phyloP scores from a whole-genome alignment of 2,888 invertebrate genomes.

The Spodoptera exigua region DNA sequence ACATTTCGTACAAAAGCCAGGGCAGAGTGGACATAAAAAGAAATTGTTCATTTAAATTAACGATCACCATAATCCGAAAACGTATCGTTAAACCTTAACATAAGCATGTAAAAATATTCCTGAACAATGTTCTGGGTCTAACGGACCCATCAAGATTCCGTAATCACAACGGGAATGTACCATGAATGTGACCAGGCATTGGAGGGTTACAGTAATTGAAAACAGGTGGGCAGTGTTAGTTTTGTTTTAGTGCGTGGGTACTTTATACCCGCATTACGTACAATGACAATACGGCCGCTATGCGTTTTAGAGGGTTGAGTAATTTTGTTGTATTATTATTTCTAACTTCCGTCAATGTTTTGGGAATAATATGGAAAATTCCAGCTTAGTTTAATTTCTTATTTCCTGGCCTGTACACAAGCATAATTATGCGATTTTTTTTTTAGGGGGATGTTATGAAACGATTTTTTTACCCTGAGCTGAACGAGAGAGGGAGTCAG shows the following conservation, averaged over 20 bases:
- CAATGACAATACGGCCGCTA: slow-evolving; percentile 21
- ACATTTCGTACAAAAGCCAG: slow-evolving; percentile 45
- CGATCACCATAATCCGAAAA: slow-evolving; percentile 50
- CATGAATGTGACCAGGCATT: slow-evolving; percentile 59
- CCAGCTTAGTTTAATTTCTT: slow-evolving; percentile 1
- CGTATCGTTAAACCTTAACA: slow-evolving; percentile 58
- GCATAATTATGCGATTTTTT: neutral
- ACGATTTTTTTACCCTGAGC: too few relatives aligned
- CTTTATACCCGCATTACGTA: slow-evolving; percentile 36
- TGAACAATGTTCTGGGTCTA: slow-evolving; percentile 58
- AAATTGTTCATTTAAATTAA: slow-evolving; percentile 57
- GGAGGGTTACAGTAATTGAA: slow-evolving; percentile 61
- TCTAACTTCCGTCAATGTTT: slow-evolving; percentile 3
- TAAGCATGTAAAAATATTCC: slow-evolving; percentile 65
- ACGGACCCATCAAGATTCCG: slow-evolving; percentile 61
- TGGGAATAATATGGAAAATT: slow-evolving; percentile 2
- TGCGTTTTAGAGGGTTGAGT: slow-evolving; percentile 38
- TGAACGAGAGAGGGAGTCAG: too few relatives aligned
- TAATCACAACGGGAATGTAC: slow-evolving; percentile 68
- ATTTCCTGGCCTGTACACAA: neutral
- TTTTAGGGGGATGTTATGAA: neutral
- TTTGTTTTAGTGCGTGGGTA: slow-evolving; percentile 44
- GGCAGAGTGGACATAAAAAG: slow-evolving; percentile 54
- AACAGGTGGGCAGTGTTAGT: slow-evolving; percentile 53
- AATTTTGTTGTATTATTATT: slow-evolving; percentile 28